These are phyloP conservation scores for Tipula unca DNA, from an alignment of 2,888 invertebrate genomes.

Conservation along the genomic window DNA sequence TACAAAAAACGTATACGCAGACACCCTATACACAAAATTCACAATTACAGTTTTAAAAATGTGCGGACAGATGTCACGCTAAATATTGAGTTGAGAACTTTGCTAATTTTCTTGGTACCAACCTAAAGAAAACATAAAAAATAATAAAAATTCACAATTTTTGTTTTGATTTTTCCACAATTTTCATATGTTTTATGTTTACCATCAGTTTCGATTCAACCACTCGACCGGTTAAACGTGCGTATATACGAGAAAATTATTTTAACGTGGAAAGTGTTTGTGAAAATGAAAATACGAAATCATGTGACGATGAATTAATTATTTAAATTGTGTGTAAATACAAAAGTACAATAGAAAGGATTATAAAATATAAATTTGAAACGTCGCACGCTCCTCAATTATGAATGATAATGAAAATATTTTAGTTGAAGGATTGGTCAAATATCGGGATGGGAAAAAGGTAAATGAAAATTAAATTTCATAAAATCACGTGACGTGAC, in stretches of 20 bases:
- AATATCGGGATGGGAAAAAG: slow-evolving; percentile 18
- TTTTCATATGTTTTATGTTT: background rate
- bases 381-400: background rate
- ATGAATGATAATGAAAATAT: background rate
- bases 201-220: background rate
- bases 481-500: background rate
- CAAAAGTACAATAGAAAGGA: background rate
- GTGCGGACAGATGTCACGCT: background rate
- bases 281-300: background rate
- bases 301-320: background rate
- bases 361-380: background rate
- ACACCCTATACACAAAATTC: background rate
- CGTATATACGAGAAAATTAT: background rate
- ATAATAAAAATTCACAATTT: background rate
- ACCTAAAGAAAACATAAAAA: background rate
- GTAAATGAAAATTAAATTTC: background rate
- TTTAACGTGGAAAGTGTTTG: background rate
- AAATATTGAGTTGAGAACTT: background rate
- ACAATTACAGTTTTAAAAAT: background rate
- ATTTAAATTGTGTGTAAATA: background rate
- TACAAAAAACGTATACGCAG: background rate
- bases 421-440: slow-evolving; percentile 15
- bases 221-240: background rate
- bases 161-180: background rate
- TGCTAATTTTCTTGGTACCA: background rate